Conservation (phyloP, 1,140 invertebrate genomes). For the Triops cancriformis region DNA sequence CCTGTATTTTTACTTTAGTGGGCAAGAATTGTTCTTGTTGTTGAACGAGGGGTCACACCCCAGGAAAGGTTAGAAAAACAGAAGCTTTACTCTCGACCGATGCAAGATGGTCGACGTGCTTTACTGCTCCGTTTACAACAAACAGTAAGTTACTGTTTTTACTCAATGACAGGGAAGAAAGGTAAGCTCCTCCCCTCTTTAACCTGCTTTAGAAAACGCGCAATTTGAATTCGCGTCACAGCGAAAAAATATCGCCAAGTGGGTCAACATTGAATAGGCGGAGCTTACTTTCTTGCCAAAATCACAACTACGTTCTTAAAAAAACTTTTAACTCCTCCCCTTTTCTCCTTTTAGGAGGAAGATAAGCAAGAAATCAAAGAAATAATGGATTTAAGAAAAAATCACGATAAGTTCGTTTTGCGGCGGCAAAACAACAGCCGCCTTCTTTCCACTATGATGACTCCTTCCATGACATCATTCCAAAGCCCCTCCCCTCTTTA, state of each 20-base stretch:
- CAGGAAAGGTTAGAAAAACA: constrained; percentile 73
- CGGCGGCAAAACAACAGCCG: constrained; percentile 44
- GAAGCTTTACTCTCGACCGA: constrained; percentile 86
- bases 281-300: constrained; percentile 4
- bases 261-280: not conserved
- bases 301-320: not conserved
- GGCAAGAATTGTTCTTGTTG: constrained; percentile 92
- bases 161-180: not conserved
- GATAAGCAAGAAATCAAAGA: constrained; percentile 90
- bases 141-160: constrained; percentile 48
- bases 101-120: constrained; percentile 81
- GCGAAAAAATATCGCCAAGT: constrained; percentile 30
- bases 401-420: constrained; percentile 63
- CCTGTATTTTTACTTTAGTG: constrained; percentile 51
- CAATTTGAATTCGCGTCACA: not conserved
- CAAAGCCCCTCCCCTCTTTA: not conserved
- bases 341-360: constrained; percentile 57
- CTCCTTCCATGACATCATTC: not conserved
- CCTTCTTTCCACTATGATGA: constrained; percentile 22
- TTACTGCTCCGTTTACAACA: constrained; percentile 76
- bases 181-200: not conserved
- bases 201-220: not conserved
- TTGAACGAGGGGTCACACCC: constrained; percentile 88
- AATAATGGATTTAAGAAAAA: constrained; percentile 79
- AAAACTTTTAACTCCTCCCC: constrained; percentile 23